Evolutionary conservation across 2,888 invertebrate genomes (phyloP).

Genomic region (Trachelus iudaicus): DNA sequence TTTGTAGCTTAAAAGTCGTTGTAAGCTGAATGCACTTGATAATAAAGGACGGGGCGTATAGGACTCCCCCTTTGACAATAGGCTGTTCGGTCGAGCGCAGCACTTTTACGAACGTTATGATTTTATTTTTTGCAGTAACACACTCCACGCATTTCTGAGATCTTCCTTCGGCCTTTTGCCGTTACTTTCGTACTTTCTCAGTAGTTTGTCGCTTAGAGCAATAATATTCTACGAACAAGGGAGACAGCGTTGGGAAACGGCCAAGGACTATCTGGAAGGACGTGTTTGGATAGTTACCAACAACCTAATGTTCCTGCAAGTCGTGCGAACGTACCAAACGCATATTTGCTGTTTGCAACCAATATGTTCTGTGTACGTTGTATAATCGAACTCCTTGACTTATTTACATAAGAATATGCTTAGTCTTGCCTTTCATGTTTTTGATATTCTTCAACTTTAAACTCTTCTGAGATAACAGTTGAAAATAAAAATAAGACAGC

Average conservation of each 20-base stretch:
- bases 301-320: conserved; percentile 49
- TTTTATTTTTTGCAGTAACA: background rate
- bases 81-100: background rate
- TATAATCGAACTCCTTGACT: background rate
- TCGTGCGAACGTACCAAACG: background rate
- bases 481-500: too few species aligned
- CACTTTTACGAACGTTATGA: conserved; percentile 4
- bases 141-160: background rate
- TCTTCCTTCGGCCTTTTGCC: background rate
- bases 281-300: conserved; percentile 54
- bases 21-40: conserved; percentile 40
- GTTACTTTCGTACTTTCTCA: conserved; percentile 12
- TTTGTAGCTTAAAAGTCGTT: conserved; percentile 33
- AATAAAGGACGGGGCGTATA: conserved; percentile 33
- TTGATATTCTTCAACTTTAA: background rate
- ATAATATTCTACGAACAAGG: conserved; percentile 16
- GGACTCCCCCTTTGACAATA: conserved; percentile 11
- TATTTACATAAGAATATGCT: background rate
- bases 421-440: background rate
- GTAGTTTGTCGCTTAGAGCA: conserved; percentile 12
- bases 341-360: background rate
- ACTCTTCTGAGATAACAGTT: too few species aligned
- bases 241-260: conserved; percentile 39
- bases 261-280: conserved; percentile 51
- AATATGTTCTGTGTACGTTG: background rate